Base-by-base conservation (phyloP, 2,888 invertebrate species). In the Amblyjoppa proteus region DNA sequence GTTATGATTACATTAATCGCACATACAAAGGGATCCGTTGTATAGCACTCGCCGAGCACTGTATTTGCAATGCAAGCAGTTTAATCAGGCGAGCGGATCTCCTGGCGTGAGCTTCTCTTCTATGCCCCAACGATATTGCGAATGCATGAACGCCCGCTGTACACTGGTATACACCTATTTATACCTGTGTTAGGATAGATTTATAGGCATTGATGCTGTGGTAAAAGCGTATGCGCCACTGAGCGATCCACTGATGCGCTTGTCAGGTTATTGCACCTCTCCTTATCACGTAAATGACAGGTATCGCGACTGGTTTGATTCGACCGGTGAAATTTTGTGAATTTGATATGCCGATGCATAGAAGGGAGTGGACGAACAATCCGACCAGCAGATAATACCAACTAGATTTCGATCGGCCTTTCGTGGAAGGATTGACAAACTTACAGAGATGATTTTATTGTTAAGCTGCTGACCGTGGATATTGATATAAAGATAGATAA, bases 1-100 rank as follows among this genome's bases (percentile, higher is more conserved):
- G n/a, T 64, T 64, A 34, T 16, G 64, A 64, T 64, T 64, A 34
- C 64, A 64, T 31, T 34, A n/a, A 64, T 64, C 34, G 64, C 34
- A 31, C 34, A 64, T 34, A 58, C 31, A 16, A 64, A 64, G 64
- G 31, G 31, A 34, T 7, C 16, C 64, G 64, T 0, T 64, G n/a
- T n/a, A 64, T 31, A 34, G 34, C 13, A 11, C 64, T 16, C 45
- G 45, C 45, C 34, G 34, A 20, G 16, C 45, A 45, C 45, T 13
- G 28, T 13, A 75, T 81, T 81, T 81, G 81, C 75, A 64, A 38
- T 64, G 66, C 61, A 64, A 64, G 31, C 16, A 34, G 49, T 75
- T 75, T 75, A 75, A 66, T 66, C 51, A 61, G 51, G 68, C 69
- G 41, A 53, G 31, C 34, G 41, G 45, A 31, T 70, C 41, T 49